Base-by-base conservation (phyloP, 2,797 vertebrate species). In the Gobionotothen gibberifrons region DNA sequence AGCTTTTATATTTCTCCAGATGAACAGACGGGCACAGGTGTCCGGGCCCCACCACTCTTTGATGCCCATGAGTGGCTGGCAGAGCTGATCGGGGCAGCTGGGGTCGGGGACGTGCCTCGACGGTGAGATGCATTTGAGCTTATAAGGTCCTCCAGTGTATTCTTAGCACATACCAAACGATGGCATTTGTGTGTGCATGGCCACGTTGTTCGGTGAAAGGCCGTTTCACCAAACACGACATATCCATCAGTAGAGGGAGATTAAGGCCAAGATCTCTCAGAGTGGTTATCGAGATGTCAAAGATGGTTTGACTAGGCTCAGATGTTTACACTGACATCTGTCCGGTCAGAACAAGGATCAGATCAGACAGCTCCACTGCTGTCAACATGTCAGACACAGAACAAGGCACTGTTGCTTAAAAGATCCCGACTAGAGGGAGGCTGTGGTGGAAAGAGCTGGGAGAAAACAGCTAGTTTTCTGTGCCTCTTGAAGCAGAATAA, bases 11-110 rank as follows among this genome's bases (percentile, higher is more conserved):
- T 59, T 56, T 48, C 73, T 78, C 43, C 76, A 80, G 61, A 76
- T 79, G 63, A 67, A 78, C 44, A 70, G 80, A 83, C 83, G 57
- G 77, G 65, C 81, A 74, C 86, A 89, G 85, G 85, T 89, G 90
- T 83, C 72, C 56, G 56, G 56, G 72, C 57, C 74, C 79, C 73
- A 68, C 59, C 62, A 79, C 79, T 77, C 85, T 87, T 82, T 88
- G 81, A 91, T 85, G 81, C 77, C 76, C 65, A 67, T 64, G 78
- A 85, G 79, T 82, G 76, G 70, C 72, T 80, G 71, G 72, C 71
- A 68, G 83, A 49, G 77, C 70, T 78, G 72, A 75, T 54, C 12
- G 10, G 64, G 63, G 85, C 88, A 86, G 83, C 83, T 85, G 86
- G 79, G 84, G 81, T 85, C 73, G 79, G 62, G 75, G 82, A 73